Conservation (phyloP, 2,797 vertebrate species). For the Austrolebias charrua region DNA sequence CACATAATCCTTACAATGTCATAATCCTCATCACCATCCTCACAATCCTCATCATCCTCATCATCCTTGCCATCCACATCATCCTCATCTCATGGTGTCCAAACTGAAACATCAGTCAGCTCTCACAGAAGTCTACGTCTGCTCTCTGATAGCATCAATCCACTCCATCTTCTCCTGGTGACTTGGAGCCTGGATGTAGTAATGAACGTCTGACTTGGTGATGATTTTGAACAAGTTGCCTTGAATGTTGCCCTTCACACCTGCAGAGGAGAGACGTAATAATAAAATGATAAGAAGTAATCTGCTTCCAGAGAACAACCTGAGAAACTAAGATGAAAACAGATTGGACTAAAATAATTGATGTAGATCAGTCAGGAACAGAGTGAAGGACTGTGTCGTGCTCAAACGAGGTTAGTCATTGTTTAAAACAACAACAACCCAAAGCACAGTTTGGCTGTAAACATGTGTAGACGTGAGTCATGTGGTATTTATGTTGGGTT, state of each 20-base stretch:
- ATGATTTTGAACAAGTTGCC: slow-evolving; percentile 98
- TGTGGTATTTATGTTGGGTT: too few species aligned
- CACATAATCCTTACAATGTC: too few species aligned
- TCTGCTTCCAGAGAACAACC: too few species aligned
- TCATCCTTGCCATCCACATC: too few species aligned
- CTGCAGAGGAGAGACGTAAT: slow-evolving; percentile 60
- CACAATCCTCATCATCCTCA: too few species aligned
- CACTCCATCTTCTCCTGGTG: slow-evolving; percentile 87
- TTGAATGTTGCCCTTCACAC: slow-evolving; percentile 94
- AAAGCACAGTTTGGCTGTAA: too few species aligned
- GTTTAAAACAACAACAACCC: too few species aligned
- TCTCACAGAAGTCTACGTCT: slow-evolving; percentile 68
- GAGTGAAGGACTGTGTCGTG: too few species aligned
- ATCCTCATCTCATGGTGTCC: not conserved
- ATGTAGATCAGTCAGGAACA: too few species aligned
- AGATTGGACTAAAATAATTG: not conserved
- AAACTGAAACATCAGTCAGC: not conserved
- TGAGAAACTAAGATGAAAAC: not conserved
- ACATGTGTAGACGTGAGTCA: too few species aligned
- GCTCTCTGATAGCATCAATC: slow-evolving; percentile 89
- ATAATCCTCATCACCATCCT: too few species aligned
- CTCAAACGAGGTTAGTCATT: too few species aligned
- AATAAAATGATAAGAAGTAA: not conserved
- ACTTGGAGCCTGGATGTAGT: slow-evolving; percentile 93
- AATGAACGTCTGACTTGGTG: slow-evolving; percentile 87